phyloP scores from a whole-genome alignment of 1,140 invertebrate species.

The Drosophila elegans region DNA sequence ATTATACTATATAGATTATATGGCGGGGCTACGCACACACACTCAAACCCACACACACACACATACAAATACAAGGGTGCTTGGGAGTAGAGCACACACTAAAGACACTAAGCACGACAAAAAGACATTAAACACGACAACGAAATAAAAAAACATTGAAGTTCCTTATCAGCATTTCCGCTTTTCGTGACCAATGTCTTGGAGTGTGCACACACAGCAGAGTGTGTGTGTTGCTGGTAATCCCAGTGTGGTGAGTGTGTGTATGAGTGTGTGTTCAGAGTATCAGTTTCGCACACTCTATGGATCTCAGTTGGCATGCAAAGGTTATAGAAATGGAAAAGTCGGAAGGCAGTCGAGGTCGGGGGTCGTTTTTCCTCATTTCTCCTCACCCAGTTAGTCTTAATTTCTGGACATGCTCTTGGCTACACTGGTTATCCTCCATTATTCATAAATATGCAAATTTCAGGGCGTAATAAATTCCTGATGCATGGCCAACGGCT shows the following conservation, averaged over 20 bases:
- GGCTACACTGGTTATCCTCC: constrained; percentile 66
- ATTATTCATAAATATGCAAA: constrained; percentile 84
- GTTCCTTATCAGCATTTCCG: constrained; percentile 84
- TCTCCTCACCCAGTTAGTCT: constrained; percentile 11
- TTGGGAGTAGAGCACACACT: constrained; percentile 40
- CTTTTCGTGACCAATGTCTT: constrained; percentile 84
- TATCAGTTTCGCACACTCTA: constrained; percentile 73
- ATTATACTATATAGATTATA: constrained; percentile 79
- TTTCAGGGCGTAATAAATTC: constrained; percentile 66
- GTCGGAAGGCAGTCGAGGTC: constrained; percentile 36
- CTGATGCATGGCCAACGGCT: constrained; percentile 59
- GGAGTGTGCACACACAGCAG: constrained; percentile 33
- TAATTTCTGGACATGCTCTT: constrained; percentile 49
- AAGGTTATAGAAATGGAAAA: constrained; percentile 82
- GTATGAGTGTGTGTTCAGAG: constrained; percentile 32
- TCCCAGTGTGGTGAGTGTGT: constrained; percentile 1
- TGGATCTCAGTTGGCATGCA: constrained; percentile 60
- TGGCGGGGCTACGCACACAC: constrained; percentile 53
- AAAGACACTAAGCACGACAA: constrained; percentile 84
- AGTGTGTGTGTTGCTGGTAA: neutral
- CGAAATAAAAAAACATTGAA: constrained; percentile 83
- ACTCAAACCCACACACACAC: constrained; percentile 19
- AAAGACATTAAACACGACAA: constrained; percentile 85
- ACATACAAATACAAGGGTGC: constrained; percentile 2
- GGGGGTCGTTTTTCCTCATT: constrained; percentile 7